Evolutionary conservation across 2,113 vertebrate species (phyloP), one percentile per base, ranked within the genome.

Genomic region (Geothlypis trichas): DNA sequence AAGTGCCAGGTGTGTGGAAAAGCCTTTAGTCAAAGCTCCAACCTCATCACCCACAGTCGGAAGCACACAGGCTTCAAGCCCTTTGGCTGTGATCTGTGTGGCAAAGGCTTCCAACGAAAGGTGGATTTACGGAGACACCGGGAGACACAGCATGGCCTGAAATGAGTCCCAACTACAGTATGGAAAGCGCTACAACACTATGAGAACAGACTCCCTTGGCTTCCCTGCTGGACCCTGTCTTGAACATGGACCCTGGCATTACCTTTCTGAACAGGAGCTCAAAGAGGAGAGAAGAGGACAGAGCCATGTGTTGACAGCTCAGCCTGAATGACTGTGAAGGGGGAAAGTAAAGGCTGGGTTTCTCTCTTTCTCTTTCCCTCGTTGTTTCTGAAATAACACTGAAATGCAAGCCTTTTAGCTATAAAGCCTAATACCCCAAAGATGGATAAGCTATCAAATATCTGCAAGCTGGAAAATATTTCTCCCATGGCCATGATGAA

Each of bases 1-100:
- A 99, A 99, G 95, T 99, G 99, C 95, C 99, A 99, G 98, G 99
- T 99, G 95, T 99, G 99, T n/a, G 99, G 99, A 37, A 99, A 99
- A 96, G 99, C 99, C 2, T 99, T 99, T 98, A 99, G 99, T 92
- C 99, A 99, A 98, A 99, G 99, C 97, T 99, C 99, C 96, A 99
- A 99, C 97, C 99, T 99, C 94, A 99, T 99, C 97, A 99, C 99
- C 5, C 99, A 99, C 97, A 99, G 99, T 95, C 98, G 99, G 79
- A 99, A 99, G 81, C 99, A 99, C 97, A 99, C 99, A 5, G 99
- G 99, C 20, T 99, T 99, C 98, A 99, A 99, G 95, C 99, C 99
- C 19, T 99, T 99, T 24, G 99, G 99, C 78, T 99, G 99, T 42
- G 99, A 99, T 92, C 98, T 99, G 30, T 99, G 99, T 88, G 99